Percentiles rank a stretch among this genome's conserved stretches.
Conservation (phyloP, 92 coral and sea anemone genomes). For the Parazoanthus atlanticus region DNA sequence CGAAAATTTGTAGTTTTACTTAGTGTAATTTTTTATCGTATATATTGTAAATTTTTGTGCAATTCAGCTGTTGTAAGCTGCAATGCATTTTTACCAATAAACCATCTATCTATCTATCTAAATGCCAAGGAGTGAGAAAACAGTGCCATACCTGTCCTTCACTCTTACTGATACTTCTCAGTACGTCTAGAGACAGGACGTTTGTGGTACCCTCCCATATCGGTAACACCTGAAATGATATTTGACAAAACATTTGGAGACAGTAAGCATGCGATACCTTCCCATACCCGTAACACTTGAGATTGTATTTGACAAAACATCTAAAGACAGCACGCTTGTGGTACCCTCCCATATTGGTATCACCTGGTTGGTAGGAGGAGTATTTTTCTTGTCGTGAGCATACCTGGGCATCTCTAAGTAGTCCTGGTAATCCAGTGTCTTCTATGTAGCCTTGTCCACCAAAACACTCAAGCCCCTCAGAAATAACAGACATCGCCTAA, state of each 20-base stretch:
- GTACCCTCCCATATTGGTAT: slow-evolving; percentile 98
- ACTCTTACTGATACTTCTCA: slow-evolving; percentile 73
- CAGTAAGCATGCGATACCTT: slow-evolving; percentile 88
- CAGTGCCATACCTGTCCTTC: slow-evolving; percentile 49
- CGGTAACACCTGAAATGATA: slow-evolving; percentile 67
- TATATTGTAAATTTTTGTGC: too few species aligned
- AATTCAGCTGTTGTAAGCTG: too few species aligned
- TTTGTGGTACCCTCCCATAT: slow-evolving; percentile 98
- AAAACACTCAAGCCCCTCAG: slow-evolving; percentile 95
- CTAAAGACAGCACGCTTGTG: slow-evolving; percentile 82
- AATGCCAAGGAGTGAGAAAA: too few species aligned
- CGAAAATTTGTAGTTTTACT: too few species aligned
- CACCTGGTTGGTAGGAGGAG: slow-evolving; percentile 47
- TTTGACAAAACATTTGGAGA: slow-evolving; percentile 15
- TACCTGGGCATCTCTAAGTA: slow-evolving; percentile 95
- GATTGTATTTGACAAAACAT: neutral
- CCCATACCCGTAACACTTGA: slow-evolving; percentile 91
- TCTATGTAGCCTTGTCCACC: slow-evolving; percentile 98
- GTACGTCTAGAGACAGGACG: slow-evolving; percentile 85
- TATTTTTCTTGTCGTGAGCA: neutral
- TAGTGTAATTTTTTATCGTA: too few species aligned
- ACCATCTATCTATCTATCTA: too few species aligned
- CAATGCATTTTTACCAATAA: too few species aligned
- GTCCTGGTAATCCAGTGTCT: slow-evolving; percentile 92
- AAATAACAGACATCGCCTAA: slow-evolving; percentile 80